Percentiles rank a stretch among this genome's conserved stretches.
These are phyloP conservation scores for Gobio gobio DNA, from an alignment of 2,113 vertebrate genomes.

Conservation along the genomic window DNA sequence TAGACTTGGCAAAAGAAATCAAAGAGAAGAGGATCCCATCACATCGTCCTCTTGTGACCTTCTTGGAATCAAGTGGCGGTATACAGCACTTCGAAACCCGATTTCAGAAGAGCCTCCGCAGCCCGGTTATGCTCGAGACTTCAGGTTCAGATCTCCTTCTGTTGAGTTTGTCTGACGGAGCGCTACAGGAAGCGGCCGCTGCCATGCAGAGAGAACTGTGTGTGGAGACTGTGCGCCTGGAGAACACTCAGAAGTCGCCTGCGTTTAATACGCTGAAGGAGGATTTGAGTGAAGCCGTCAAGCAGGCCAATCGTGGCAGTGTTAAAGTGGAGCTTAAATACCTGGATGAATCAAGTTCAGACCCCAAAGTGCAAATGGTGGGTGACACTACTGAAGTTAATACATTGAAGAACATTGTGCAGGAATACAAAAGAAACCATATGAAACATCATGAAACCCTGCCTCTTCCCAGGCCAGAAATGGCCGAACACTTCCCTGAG, in stretches of 20 bases:
- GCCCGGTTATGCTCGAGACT: conserved; percentile 61
- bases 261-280: conserved; percentile 59
- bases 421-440: conserved; percentile 61
- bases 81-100: conserved; percentile 57
- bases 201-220: conserved; percentile 57
- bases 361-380: conserved; percentile 54
- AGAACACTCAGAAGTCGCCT: conserved; percentile 47
- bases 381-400: conserved; percentile 63
- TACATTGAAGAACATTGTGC: conserved; percentile 59
- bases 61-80: conserved; percentile 55
- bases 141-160: conserved; percentile 57
- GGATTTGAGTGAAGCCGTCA: conserved; percentile 47
- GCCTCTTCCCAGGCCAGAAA: conserved; percentile 46
- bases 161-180: conserved; percentile 61
- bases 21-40: conserved; percentile 54
- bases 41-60: conserved; percentile 29
- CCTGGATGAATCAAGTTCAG: neutral
- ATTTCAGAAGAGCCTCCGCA: conserved; percentile 61
- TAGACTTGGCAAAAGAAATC: conserved; percentile 51
- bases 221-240: conserved; percentile 45
- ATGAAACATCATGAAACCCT: conserved; percentile 45
- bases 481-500: conserved; percentile 61
- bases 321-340: conserved; percentile 59
- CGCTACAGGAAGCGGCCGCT: conserved; percentile 61
- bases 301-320: conserved; percentile 35